Base-by-base conservation (phyloP, 2,797 vertebrate species). In the Platyrinchus mystaceus region DNA sequence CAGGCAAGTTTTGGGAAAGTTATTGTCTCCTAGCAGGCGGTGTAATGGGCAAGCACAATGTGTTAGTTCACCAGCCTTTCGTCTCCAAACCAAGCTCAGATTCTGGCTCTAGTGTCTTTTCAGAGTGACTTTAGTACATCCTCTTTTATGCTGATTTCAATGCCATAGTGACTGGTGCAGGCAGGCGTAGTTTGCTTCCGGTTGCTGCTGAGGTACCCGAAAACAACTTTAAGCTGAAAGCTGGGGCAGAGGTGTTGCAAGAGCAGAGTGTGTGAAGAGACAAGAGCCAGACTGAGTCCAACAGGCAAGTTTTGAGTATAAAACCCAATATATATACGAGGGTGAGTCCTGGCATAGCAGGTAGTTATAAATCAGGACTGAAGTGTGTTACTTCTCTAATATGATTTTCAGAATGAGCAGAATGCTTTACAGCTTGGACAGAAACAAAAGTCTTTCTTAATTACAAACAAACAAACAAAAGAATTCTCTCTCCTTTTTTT, bases 1-100 rank as follows among this genome's bases (percentile, higher is more conserved):
- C 49, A 44, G 27, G 46, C 86, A 97, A 94, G 84, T 95, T 95
- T 92, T 34, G 86, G 53, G 75, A 71, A 95, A 95, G 86, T 94
- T 90, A 89, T 92, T 89, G 68, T 71, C 78, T 95, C 75, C 62
- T 83, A 87, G 63, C 60, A 90, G 86, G 92, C 24, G 0, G 71
- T 73, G 22, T 83, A 87, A 90, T 60, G 81, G 70, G 68, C 90
- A 95, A 81, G 36, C 28, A 80, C 62, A 89, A 69, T 52, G 63
- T 37, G 13, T 34, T 73, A 68, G 32, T 73, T 84, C 80, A 90
- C 73, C 55, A 91, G 59, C 28, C 5, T 86, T 86, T 94, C 76
- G 20, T 81, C 46, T 94, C 83, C 64, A 76, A 82, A 82, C 16
- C 20, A 70, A 77, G 21, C 37, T 49, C 41, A 49, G 60, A 76